phyloP scores from a whole-genome alignment of 1,140 invertebrate genomes.

The Brevipalpus yothersi region DNA sequence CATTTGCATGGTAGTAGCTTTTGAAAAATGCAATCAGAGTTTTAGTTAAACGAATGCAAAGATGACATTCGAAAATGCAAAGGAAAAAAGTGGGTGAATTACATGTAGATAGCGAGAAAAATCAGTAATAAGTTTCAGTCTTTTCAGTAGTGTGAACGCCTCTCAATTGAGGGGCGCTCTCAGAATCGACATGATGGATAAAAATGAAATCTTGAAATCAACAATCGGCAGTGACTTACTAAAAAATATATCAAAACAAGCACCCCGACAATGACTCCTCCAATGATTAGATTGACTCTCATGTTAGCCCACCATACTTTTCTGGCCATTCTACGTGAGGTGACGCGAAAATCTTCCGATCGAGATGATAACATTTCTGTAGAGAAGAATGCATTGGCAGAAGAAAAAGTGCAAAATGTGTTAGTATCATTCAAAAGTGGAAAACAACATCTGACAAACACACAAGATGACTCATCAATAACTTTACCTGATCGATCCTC shows the following conservation, averaged over 20 bases:
- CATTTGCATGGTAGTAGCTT: too few relatives aligned
- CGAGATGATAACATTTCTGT: constrained; percentile 13
- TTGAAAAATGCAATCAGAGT: too few relatives aligned
- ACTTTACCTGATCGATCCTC: constrained; percentile 18
- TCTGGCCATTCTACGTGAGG: constrained; percentile 14
- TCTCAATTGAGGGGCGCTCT: too few relatives aligned
- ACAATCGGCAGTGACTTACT: background rate
- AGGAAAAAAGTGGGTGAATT: too few relatives aligned
- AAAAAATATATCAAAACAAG: constrained; percentile 6
- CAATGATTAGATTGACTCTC: constrained; percentile 9
- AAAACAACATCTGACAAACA: background rate
- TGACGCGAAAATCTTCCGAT: constrained; percentile 17
- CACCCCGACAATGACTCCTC: background rate
- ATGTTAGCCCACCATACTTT: constrained; percentile 19
- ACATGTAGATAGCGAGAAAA: too few relatives aligned
- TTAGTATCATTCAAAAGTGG: background rate
- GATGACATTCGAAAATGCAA: too few relatives aligned
- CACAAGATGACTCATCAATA: background rate
- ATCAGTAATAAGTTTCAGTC: too few relatives aligned
- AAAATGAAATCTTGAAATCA: too few relatives aligned
- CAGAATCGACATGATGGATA: too few relatives aligned
- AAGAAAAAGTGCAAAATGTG: background rate
- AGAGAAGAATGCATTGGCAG: background rate
- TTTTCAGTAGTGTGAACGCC: too few relatives aligned
- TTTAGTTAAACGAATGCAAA: too few relatives aligned